Evolutionary conservation across 23 tunicate genomes (phyloP).

Genomic region (Botrylloides violaceus): DNA sequence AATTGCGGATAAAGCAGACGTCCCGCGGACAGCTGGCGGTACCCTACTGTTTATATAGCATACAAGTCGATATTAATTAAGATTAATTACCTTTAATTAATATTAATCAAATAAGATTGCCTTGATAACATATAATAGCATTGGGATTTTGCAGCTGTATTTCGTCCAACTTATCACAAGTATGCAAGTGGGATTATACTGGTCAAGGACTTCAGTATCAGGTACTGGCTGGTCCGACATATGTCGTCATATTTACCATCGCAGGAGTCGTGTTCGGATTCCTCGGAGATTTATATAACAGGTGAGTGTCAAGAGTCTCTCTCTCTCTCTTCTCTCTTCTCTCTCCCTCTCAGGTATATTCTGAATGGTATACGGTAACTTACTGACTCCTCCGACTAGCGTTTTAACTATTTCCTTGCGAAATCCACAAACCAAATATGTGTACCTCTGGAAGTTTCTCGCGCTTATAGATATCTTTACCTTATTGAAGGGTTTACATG

Average conservation of each 20-base stretch:
- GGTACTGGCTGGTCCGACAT: slow-evolving; percentile 26
- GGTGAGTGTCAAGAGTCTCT: slow-evolving; percentile 17
- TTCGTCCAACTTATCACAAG: not conserved
- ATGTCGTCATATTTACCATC: slow-evolving; percentile 23
- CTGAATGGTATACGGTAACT: no score
- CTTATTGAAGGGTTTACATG: slow-evolving; percentile 14
- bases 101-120: no score
- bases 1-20: no score
- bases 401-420: not conserved
- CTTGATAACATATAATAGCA: no score
- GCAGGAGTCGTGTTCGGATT: slow-evolving; percentile 12
- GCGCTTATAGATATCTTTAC: no score
- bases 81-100: no score
- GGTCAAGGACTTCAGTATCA: slow-evolving; percentile 39
- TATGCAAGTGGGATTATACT: slow-evolving; percentile 22
- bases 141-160: not conserved
- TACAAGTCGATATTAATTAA: no score
- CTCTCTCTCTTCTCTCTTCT: not conserved
- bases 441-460: no score
- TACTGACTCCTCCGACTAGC: not conserved
- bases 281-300: slow-evolving; percentile 37
- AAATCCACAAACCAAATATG: not conserved
- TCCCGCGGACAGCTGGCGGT: no score
- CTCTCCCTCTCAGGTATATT: no score
- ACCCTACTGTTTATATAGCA: no score